Evolutionary conservation across 2,888 invertebrate species (phyloP).

Genomic region (Lamellibrachia satsuma): DNA sequence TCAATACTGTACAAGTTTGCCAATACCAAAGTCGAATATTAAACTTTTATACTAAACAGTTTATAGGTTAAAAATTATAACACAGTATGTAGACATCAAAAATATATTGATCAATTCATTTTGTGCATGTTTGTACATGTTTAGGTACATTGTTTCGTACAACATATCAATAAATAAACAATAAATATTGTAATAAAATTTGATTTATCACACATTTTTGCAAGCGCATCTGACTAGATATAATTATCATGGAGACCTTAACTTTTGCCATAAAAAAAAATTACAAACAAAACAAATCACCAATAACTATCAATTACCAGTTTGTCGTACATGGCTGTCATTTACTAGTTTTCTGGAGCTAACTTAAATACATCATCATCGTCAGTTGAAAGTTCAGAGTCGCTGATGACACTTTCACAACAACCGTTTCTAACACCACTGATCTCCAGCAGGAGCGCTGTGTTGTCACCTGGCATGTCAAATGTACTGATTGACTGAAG

Average conservation of each 20-base stretch:
- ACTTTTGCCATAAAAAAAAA: not conserved
- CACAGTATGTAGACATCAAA: not conserved
- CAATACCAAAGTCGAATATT: not conserved
- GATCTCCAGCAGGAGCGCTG: conserved; percentile 8
- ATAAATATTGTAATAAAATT: too few relatives aligned
- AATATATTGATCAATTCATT: not conserved
- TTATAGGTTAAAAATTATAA: not conserved
- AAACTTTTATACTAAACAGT: not conserved
- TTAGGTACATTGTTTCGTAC: not conserved
- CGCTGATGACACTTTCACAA: not conserved
- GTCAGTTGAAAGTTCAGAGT: not conserved
- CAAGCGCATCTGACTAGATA: not conserved
- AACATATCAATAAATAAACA: not conserved
- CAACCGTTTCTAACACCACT: not conserved
- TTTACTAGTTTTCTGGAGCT: not conserved
- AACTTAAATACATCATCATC: conserved; percentile 13
- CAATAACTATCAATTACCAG: too few relatives aligned
- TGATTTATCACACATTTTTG: too few relatives aligned
- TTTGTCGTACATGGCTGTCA: not conserved
- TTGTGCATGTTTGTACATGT: not conserved
- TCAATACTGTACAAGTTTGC: not conserved
- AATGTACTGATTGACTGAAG: not conserved
- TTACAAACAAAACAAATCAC: too few relatives aligned
- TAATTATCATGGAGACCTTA: not conserved
- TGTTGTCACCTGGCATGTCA: not conserved